phyloP scores from a whole-genome alignment of 2,113 vertebrate genomes.

The Ailurus styani region DNA sequence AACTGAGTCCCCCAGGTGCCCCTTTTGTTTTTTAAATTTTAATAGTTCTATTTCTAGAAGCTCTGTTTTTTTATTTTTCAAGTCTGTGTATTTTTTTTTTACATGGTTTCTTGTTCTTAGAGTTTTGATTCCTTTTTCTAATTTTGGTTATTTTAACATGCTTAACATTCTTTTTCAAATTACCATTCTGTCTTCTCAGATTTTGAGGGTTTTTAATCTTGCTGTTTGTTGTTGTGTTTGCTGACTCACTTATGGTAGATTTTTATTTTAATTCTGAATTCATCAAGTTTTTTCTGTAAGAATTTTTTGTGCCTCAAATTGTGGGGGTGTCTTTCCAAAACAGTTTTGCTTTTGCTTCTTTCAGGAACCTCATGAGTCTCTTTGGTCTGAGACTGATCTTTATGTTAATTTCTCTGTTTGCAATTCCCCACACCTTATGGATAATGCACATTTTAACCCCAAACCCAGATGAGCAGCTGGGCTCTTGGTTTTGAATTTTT shows the following conservation, averaged over 20 bases:
- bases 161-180: neutral
- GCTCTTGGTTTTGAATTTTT: neutral
- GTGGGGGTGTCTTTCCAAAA: neutral
- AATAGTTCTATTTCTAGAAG: neutral
- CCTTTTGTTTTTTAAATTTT: neutral
- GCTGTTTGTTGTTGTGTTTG: neutral
- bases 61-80: neutral
- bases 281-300: neutral
- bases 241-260: neutral
- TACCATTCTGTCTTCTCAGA: neutral
- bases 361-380: neutral
- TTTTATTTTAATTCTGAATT: constrained; percentile 17
- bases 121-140: neutral
- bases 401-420: neutral
- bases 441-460: neutral
- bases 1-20: neutral
- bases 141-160: neutral
- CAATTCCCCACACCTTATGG: neutral
- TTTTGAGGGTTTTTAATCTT: neutral
- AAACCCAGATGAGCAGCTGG: neutral
- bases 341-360: neutral
- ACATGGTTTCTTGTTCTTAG: neutral
- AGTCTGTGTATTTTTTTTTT: neutral
- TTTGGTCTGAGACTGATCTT: neutral
- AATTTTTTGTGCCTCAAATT: neutral